Base-by-base conservation (phyloP, 2,113 vertebrate genomes). In the Takifugu bimaculatus region DNA sequence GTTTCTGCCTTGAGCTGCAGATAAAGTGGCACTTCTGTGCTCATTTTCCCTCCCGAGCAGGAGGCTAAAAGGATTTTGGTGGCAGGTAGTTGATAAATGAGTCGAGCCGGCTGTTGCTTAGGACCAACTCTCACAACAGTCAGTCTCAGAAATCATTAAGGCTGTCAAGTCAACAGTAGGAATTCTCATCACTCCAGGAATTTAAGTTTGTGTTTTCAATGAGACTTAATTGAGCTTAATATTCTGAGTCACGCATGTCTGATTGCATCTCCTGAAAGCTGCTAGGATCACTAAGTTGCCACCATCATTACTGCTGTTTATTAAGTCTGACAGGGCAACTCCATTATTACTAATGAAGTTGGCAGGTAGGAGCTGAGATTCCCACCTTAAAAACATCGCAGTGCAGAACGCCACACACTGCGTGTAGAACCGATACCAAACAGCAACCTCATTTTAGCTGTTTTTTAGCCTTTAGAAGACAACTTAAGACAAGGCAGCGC, bases 211-310 rank as follows among this genome's bases (percentile, higher is more conserved):
- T 39, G 35, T 39, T 39, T 39, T 39, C 35, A 7, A 39, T 7
- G 5, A 1, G 32, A 7, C 35, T 39, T 6, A 39, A 9, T 6
- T 7, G 35, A 39, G 35, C 35, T 39, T 6, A 32, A 32, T 6
- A 5, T 4, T 15, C 44, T 52, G 11, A 64, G 60, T 42, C 44
- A 10, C 48, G 42, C 55, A 72, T 62, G 47, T 45, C 58, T 15
- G 13, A 57, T 75, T 78, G 66, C 57, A 63, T 44, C 12, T 13
- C 6, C 50, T 54, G n/a, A 57, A 60, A 20, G 54, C 20, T 44
- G 65, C 59, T 70, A 48, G 63, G 20, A 1, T 20, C 20, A 20
- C 20, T 20, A 20, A 20, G 20, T 20, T 20, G 20, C 20, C 20
- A 20, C 20, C 20, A 20, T 20, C 20, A 20, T 20, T 20, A 20